phyloP scores from a whole-genome alignment of 2,797 vertebrate genomes.

The Gorsachius magnificus region DNA sequence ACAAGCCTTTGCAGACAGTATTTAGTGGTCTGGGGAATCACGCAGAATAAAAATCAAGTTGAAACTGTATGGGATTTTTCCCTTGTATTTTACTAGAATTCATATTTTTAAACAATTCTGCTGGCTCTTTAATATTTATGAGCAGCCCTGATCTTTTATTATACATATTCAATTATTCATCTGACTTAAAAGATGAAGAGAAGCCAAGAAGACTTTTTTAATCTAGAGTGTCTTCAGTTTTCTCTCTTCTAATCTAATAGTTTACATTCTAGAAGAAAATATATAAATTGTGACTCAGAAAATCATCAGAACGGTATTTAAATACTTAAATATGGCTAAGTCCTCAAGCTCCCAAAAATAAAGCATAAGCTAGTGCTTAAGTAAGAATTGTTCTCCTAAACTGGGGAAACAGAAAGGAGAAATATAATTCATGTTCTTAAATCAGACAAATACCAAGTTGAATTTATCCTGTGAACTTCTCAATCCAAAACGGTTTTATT shows the following conservation, averaged over 20 bases:
- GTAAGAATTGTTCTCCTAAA: background rate
- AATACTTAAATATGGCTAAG: background rate
- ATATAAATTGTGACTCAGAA: background rate
- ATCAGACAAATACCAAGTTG: background rate
- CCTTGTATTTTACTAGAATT: background rate
- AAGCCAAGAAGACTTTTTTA: background rate
- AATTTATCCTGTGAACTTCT: background rate
- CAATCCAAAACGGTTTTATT: background rate
- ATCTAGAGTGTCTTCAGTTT: background rate
- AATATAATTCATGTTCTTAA: background rate
- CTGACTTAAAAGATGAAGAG: background rate
- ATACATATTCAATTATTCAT: background rate
- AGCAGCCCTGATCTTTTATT: background rate
- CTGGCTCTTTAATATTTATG: background rate
- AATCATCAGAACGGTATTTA: background rate
- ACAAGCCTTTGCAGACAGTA: background rate
- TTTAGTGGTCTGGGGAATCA: background rate
- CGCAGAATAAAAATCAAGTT: background rate
- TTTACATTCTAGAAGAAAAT: background rate
- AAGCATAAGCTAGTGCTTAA: background rate
- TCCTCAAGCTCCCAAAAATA: background rate
- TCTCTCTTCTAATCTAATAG: background rate
- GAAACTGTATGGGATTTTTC: background rate
- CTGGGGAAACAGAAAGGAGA: background rate
- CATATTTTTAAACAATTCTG: background rate